These are phyloP conservation scores for Shargacucullia verbasci DNA, from an alignment of 2,888 invertebrate species.

Conservation along the genomic window DNA sequence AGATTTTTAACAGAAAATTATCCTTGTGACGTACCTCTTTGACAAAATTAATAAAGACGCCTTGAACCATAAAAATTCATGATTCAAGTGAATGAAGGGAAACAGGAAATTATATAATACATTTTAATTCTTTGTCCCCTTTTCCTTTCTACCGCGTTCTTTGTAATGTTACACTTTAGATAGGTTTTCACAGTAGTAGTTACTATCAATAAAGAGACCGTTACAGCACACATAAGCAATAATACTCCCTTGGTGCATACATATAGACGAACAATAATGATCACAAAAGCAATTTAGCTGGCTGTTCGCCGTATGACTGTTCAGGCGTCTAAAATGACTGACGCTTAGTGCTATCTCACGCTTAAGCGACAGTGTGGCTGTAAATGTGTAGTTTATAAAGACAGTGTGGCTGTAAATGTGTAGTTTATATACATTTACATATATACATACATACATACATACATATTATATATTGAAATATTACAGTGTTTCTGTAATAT, in stretches of 20 bases:
- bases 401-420: not conserved
- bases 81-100: conserved; percentile 18
- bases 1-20: conserved; percentile 1
- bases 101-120: conserved; percentile 29
- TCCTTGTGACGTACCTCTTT: conserved; percentile 16
- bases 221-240: conserved; percentile 1
- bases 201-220: not conserved
- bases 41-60: conserved; percentile 18
- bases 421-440: too few relatives aligned
- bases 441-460: too few relatives aligned
- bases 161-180: not conserved
- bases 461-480: too few relatives aligned
- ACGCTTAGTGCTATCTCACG: conserved; percentile 15
- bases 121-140: conserved; percentile 29
- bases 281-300: conserved; percentile 35
- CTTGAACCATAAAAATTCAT: conserved; percentile 21
- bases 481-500: too few relatives aligned
- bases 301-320: conserved; percentile 9
- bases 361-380: not conserved
- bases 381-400: not conserved
- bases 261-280: conserved; percentile 34
- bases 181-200: not conserved
- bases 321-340: conserved; percentile 32
- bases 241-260: conserved; percentile 3
- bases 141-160: not conserved